phyloP scores from a whole-genome alignment of 2,113 vertebrate genomes.

The Channa argus region DNA sequence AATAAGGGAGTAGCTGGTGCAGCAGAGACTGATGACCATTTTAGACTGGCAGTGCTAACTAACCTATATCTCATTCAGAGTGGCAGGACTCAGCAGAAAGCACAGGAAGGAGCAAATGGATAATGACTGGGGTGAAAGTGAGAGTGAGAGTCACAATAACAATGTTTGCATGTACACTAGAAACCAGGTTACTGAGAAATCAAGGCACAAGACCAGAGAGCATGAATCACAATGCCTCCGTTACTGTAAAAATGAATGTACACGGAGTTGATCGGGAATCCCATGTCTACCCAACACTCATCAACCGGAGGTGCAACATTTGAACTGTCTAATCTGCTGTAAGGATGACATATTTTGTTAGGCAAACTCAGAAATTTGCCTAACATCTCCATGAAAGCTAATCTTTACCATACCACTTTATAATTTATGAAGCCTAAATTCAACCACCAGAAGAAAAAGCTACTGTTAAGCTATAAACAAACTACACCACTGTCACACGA shows the following conservation, averaged over 20 bases:
- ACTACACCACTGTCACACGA: too few species aligned
- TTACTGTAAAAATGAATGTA: not conserved
- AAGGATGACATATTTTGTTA: too few species aligned
- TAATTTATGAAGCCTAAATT: too few species aligned
- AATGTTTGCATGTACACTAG: constrained; percentile 38
- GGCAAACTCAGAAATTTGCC: too few species aligned
- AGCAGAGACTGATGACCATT: constrained; percentile 29
- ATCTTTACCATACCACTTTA: too few species aligned
- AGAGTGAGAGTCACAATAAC: constrained; percentile 42
- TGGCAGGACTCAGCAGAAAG: constrained; percentile 38
- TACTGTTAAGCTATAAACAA: too few species aligned
- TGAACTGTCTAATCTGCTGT: too few species aligned
- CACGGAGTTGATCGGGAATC: not conserved
- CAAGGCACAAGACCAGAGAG: constrained; percentile 25
- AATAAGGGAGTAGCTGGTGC: not conserved
- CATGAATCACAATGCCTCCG: not conserved
- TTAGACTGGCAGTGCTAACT: constrained; percentile 16
- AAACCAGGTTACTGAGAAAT: constrained; percentile 31
- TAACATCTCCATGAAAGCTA: too few species aligned
- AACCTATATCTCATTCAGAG: constrained; percentile 40
- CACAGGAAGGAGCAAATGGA: not conserved
- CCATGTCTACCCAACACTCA: too few species aligned
- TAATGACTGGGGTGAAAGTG: constrained; percentile 5
- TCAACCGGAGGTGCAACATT: too few species aligned
- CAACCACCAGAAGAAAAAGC: too few species aligned